phyloP scores from a whole-genome alignment of 2,113 vertebrate genomes.

The Calyptommatus sinebrachiatus region DNA sequence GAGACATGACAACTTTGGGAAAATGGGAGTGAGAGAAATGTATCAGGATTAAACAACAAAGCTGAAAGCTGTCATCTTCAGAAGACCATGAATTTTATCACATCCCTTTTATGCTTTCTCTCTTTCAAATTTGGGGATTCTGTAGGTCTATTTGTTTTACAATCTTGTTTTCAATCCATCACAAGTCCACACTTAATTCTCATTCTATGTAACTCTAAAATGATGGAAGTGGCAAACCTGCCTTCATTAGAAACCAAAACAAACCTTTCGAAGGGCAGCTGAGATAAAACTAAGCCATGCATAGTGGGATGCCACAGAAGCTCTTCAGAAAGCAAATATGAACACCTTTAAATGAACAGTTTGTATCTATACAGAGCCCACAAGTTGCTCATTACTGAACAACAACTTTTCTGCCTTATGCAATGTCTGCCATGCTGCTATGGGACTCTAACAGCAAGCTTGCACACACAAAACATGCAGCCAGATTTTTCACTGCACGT shows the following conservation, averaged over 20 bases:
- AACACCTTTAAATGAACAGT: neutral
- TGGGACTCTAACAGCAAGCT: too few species aligned
- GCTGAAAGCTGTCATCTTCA: neutral
- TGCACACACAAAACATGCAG: too few species aligned
- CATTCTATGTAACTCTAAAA: constrained; percentile 21
- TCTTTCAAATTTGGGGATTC: neutral
- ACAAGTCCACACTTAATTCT: constrained; percentile 54
- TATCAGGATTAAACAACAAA: neutral
- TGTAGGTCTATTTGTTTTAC: constrained; percentile 9
- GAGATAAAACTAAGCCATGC: neutral
- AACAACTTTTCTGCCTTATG: neutral
- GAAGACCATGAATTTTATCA: neutral
- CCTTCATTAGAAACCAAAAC: constrained; percentile 37
- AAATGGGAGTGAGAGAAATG: neutral
- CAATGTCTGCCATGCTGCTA: too few species aligned
- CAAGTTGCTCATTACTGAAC: neutral
- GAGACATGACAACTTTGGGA: neutral
- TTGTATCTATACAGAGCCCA: fast-evolving
- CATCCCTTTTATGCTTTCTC: constrained; percentile 26
- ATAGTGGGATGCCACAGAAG: neutral
- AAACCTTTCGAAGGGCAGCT: constrained; percentile 26
- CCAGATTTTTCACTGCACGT: too few species aligned
- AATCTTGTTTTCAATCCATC: constrained; percentile 53
- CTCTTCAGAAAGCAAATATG: constrained; percentile 9
- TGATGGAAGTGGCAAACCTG: constrained; percentile 37